Base-by-base conservation (phyloP, 2,888 invertebrate genomes). In the Acleris cristana region DNA sequence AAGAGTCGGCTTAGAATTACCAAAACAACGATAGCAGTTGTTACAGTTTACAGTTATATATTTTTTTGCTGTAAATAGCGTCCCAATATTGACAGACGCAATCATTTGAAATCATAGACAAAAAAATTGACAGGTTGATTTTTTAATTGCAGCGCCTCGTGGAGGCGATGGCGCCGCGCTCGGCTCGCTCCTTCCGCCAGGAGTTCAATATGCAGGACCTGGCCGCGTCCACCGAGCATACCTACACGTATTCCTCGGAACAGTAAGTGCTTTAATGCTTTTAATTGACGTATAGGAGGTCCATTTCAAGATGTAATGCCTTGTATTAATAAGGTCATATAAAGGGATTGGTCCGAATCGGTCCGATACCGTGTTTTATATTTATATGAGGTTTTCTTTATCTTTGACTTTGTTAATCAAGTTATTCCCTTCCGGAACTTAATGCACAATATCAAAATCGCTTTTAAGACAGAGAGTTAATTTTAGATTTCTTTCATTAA, bases 191-290 rank as follows among this genome's bases (percentile, higher is more conserved):
- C 69, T 97, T 97, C 94, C 95, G 97, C 76, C 96, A 96, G 71
- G 97, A 97, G 87, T 96, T 97, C 90, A 96, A 96, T 87, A 95
- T 95, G 90, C 94, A 94, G 74, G 95, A 95, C 84, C 94, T 95
- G 86, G 94, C 94, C 73, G 94, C 94, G 73, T 94, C 94, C 74
- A 94, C 94, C 68, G 95, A 95, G 79, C 94, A 94, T 66, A 95
- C 94, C 59, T 95, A 95, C 64, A 95, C 95, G 14, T 95, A 94
- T 86, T 94, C 92, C 67, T 81, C 92, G 61, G 92, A 93, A 75
- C 92, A 93, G 96, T 96, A 89, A 95, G 95, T 95, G 49, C 18
- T 40, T 34, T 18, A 14, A 4, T n/a, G 48, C 45, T 45, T 23
- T n/a, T 0, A n/a, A n/a, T n/a, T n/a, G n/a, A n/a, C n/a, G n/a